A percentile compares a stretch with the other conserved stretches of the same genome.
phyloP scores from a whole-genome alignment of 2,113 vertebrate genomes.

The Alectura lathami region DNA sequence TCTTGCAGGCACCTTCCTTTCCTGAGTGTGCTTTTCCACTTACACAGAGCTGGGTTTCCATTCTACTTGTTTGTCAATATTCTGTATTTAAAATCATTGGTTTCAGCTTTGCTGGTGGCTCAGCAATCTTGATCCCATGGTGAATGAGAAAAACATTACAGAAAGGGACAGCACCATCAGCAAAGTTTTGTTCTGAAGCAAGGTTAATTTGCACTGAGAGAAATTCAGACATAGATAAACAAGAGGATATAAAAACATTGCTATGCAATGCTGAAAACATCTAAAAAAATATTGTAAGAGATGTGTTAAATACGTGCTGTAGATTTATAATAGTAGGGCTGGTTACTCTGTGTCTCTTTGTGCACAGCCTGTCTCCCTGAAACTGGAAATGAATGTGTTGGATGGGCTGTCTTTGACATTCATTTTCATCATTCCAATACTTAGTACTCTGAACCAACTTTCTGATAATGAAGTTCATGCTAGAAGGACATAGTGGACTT shows the following conservation, averaged over 20 bases:
- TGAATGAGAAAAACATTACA: slow-evolving; percentile 1
- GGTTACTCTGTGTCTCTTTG: neutral
- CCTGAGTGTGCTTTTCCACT: neutral
- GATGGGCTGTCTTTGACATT: slow-evolving; percentile 39
- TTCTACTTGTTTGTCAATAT: neutral
- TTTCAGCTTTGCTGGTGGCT: slow-evolving; percentile 26
- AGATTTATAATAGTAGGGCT: neutral
- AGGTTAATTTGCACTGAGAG: neutral
- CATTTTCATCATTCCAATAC: slow-evolving; percentile 33
- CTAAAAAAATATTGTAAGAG: neutral
- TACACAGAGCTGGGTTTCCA: neutral
- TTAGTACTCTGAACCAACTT: slow-evolving; percentile 13
- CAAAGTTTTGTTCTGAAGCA: neutral
- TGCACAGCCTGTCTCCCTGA: neutral
- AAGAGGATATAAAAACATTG: neutral
- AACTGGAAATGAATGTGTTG: slow-evolving; percentile 25
- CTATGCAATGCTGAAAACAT: neutral
- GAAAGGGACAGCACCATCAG: neutral
- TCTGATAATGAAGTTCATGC: slow-evolving; percentile 44
- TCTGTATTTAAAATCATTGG: slow-evolving; percentile 32
- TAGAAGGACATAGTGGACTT: slow-evolving; percentile 16
- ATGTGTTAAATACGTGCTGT: neutral
- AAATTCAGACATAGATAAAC: neutral
- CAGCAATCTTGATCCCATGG: neutral
- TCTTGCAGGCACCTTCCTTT: neutral